Evolutionary conservation across 2,797 vertebrate species (phyloP).

Genomic region (Apodemus agrarius): DNA sequence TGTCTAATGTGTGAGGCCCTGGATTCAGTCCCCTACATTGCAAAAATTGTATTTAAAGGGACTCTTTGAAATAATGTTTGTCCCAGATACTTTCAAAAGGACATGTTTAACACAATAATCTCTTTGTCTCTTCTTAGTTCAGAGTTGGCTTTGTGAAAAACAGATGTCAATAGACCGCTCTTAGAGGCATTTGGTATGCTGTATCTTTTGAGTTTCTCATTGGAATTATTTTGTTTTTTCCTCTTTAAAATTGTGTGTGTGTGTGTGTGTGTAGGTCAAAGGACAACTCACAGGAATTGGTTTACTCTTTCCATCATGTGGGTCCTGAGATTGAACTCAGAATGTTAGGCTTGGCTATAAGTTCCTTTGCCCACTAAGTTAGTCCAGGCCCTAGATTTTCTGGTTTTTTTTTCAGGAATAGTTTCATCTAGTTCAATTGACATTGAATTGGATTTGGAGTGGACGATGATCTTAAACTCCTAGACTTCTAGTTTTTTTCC

Average conservation of each 20-base stretch:
- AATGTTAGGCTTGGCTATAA: not conserved
- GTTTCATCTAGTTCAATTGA: not conserved
- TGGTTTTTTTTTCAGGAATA: not conserved
- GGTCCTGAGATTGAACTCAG: not conserved
- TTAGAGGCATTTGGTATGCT: conserved; percentile 55
- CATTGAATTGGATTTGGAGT: not conserved
- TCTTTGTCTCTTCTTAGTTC: conserved; percentile 65
- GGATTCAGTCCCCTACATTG: not conserved
- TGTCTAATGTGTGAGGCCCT: not conserved
- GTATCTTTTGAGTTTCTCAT: conserved; percentile 47
- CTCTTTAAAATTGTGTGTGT: not conserved
- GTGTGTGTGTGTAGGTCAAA: not conserved
- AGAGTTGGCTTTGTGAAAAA: conserved; percentile 55
- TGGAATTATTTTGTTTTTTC: conserved; percentile 29
- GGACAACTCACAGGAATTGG: not conserved
- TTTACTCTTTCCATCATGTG: not conserved
- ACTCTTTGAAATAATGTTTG: conserved; percentile 53
- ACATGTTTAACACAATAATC: conserved; percentile 25
- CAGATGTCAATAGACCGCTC: conserved; percentile 3
- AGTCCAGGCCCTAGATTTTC: not conserved
- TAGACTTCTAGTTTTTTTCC: not conserved
- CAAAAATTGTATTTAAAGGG: conserved; percentile 11
- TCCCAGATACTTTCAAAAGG: conserved; percentile 46
- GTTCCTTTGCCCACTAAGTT: not conserved
- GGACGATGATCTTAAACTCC: not conserved